Evolutionary conservation across 2,113 vertebrate genomes (phyloP).

Genomic region (Puntigrus tetrazona): DNA sequence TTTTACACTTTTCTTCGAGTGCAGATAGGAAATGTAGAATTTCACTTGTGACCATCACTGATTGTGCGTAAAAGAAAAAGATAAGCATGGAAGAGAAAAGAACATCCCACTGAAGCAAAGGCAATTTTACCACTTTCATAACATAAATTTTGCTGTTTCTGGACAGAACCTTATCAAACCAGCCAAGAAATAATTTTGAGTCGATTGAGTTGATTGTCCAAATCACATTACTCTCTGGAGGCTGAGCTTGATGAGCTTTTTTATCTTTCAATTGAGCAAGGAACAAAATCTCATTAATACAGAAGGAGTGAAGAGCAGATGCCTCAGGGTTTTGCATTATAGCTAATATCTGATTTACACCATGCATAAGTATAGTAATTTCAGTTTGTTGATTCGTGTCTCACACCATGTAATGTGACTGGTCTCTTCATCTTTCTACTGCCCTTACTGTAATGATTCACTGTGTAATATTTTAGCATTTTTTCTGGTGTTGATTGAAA

Average conservation of each 20-base stretch:
- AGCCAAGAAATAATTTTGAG: conserved; percentile 26
- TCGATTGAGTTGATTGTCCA: conserved; percentile 13
- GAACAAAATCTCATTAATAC: conserved; percentile 10
- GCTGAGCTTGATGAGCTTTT: not conserved
- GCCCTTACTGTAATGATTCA: not conserved
- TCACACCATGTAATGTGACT: not conserved
- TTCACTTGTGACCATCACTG: not conserved
- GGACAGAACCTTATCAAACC: conserved; percentile 1
- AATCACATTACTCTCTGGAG: conserved; percentile 25
- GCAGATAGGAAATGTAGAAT: not conserved
- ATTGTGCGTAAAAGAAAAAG: not conserved
- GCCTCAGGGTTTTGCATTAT: not conserved
- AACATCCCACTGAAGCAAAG: conserved; percentile 26
- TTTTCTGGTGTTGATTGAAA: not conserved
- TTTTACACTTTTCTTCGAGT: not conserved
- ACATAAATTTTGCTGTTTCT: not conserved
- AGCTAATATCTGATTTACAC: not conserved
- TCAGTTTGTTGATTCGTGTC: not conserved
- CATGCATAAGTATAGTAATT: conserved; percentile 1
- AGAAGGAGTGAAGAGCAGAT: not conserved
- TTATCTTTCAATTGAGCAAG: not conserved
- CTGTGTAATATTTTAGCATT: not conserved
- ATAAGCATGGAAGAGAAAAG: not conserved
- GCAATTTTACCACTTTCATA: conserved; percentile 23
- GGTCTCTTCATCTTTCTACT: not conserved